phyloP scores from a whole-genome alignment of 1,140 invertebrate genomes.

The Procambarus virginalis region DNA sequence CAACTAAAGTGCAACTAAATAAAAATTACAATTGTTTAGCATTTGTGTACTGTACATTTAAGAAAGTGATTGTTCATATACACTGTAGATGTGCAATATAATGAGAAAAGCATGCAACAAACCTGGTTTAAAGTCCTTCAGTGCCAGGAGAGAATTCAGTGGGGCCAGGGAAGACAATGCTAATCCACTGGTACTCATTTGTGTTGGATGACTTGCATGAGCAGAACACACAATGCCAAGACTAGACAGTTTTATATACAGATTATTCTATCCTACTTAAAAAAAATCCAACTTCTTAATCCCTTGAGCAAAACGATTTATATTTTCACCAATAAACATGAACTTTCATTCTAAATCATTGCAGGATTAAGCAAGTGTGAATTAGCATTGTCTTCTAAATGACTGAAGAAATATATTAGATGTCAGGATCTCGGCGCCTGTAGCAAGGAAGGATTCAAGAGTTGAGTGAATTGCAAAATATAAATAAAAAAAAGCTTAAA shows the following conservation, averaged over 20 bases:
- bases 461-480: conserved; percentile 24
- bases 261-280: background rate
- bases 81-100: background rate
- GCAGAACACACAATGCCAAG: background rate
- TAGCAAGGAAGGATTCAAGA: conserved; percentile 5
- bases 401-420: conserved; percentile 10
- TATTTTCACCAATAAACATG: background rate
- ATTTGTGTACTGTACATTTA: no score
- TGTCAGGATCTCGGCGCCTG: conserved; percentile 39
- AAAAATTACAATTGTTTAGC: no score
- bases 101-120: conserved; percentile 25
- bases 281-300: conserved; percentile 10
- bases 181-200: background rate
- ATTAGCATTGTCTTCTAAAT: conserved; percentile 14
- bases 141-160: conserved; percentile 20
- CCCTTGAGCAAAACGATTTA: background rate
- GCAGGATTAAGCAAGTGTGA: background rate
- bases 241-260: background rate
- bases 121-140: conserved; percentile 18
- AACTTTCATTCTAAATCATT: background rate
- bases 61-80: background rate
- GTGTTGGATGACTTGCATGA: background rate
- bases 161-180: conserved; percentile 4
- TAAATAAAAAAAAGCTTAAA: background rate
- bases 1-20: background rate